Conservation (phyloP, 2,888 invertebrate genomes). For the Lochmaea crataegi region DNA sequence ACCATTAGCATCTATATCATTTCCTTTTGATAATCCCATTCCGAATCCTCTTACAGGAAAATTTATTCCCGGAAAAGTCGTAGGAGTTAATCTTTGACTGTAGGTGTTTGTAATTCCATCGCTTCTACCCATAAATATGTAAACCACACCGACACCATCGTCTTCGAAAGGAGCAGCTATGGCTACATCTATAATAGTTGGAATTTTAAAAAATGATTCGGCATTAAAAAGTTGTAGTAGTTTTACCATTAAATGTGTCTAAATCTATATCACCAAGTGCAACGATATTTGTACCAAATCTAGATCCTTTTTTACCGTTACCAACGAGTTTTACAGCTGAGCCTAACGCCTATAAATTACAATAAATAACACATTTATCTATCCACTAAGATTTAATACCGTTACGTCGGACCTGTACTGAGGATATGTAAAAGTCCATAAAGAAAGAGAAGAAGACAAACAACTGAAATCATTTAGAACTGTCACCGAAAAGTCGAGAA, state of each 20-base stretch:
- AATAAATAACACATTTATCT: constrained; percentile 2
- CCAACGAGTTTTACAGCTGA: constrained; percentile 45
- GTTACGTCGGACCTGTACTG: too few species aligned
- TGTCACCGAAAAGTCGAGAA: too few species aligned
- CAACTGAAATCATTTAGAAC: too few species aligned
- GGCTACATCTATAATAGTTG: constrained; percentile 68
- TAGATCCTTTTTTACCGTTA: constrained; percentile 41
- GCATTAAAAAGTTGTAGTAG: background rate
- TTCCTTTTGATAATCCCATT: constrained; percentile 70
- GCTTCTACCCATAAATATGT: constrained; percentile 71
- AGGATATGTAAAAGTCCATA: too few species aligned
- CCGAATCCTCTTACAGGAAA: constrained; percentile 69
- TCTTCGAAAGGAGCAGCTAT: constrained; percentile 76
- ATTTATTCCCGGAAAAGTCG: constrained; percentile 55
- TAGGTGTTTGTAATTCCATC: constrained; percentile 65
- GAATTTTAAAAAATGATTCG: background rate
- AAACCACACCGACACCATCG: constrained; percentile 71
- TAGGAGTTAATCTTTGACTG: constrained; percentile 68
- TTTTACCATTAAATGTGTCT: constrained; percentile 51
- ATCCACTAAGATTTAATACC: background rate
- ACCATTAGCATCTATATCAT: constrained; percentile 72
- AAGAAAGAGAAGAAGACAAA: too few species aligned
- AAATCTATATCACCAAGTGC: constrained; percentile 52
- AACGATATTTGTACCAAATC: constrained; percentile 53
- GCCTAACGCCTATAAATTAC: constrained; percentile 31